A percentile compares a stretch with the other conserved stretches of the same genome.
These are phyloP conservation scores for Phymatocera aterrima DNA, from an alignment of 2,888 invertebrate genomes.

Conservation along the genomic window DNA sequence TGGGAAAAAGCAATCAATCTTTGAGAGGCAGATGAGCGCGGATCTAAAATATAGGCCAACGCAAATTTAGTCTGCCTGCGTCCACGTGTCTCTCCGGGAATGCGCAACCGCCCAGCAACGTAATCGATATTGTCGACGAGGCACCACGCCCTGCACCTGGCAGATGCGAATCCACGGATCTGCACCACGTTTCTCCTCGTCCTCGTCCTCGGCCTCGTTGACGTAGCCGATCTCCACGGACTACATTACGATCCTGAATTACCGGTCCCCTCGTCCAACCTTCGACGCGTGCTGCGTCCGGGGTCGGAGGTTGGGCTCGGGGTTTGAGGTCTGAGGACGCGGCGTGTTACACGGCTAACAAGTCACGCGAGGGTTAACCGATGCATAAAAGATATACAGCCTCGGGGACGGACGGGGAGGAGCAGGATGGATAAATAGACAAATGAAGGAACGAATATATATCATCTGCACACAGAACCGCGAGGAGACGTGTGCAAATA, in stretches of 20 bases:
- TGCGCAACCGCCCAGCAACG: slow-evolving; percentile 71
- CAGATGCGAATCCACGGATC: slow-evolving; percentile 63
- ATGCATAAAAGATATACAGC: slow-evolving; percentile 21
- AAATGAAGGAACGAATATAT: slow-evolving; percentile 17
- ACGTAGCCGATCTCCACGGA: slow-evolving; percentile 25
- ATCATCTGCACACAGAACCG: too few relatives aligned
- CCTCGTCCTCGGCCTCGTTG: too few relatives aligned
- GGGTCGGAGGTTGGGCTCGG: not conserved
- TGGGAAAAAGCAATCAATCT: slow-evolving; percentile 72
- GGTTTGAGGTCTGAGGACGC: too few relatives aligned
- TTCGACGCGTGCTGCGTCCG: not conserved
- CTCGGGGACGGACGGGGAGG: not conserved
- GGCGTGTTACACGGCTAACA: slow-evolving; percentile 21
- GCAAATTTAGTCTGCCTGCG: slow-evolving; percentile 71
- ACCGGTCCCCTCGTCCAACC: not conserved
- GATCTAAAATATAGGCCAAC: slow-evolving; percentile 73
- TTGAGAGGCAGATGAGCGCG: slow-evolving; percentile 73
- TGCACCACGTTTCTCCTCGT: slow-evolving; percentile 48
- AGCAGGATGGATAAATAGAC: not conserved
- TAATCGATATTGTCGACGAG: slow-evolving; percentile 74
- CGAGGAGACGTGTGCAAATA: too few relatives aligned
- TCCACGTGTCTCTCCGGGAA: slow-evolving; percentile 72
- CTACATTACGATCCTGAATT: not conserved
- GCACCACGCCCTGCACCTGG: slow-evolving; percentile 73
- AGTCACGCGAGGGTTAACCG: slow-evolving; percentile 23